These are phyloP conservation scores for Prosapia bicincta DNA, from an alignment of 2,888 invertebrate genomes.

Conservation along the genomic window DNA sequence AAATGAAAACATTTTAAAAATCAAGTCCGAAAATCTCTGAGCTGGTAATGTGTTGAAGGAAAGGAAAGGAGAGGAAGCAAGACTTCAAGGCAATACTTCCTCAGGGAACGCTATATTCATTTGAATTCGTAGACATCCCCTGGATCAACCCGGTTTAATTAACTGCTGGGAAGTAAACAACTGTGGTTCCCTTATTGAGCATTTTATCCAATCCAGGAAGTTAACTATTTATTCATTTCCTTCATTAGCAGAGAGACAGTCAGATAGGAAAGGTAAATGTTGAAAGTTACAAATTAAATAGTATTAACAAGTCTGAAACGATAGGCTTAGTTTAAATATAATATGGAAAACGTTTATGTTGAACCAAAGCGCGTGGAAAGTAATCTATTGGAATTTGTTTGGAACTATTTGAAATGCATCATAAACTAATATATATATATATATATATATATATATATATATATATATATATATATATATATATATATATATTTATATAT, in stretches of 20 bases:
- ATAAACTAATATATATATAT: too few relatives aligned
- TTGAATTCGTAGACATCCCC: background rate
- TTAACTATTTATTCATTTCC: slow-evolving; percentile 2
- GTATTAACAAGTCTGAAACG: background rate
- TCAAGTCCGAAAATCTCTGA: too few relatives aligned
- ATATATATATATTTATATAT: too few relatives aligned
- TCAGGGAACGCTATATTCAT: background rate
- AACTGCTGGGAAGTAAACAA: background rate
- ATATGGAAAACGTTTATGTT: too few relatives aligned
- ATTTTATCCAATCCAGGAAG: background rate
- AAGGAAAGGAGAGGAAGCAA: background rate
- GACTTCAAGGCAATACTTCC: background rate
- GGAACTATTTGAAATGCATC: too few relatives aligned
- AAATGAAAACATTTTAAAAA: too few relatives aligned
- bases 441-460: too few relatives aligned
- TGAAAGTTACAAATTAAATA: background rate
- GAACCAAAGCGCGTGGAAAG: too few relatives aligned
- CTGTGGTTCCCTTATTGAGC: background rate
- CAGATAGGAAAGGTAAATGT: background rate
- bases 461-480: too few relatives aligned
- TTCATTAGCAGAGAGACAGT: background rate
- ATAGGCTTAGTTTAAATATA: too few relatives aligned
- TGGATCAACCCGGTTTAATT: background rate
- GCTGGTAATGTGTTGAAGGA: too few relatives aligned
- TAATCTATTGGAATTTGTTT: too few relatives aligned